Evolutionary conservation across 2,113 vertebrate genomes (phyloP), one percentile per base, ranked within the genome.

Genomic region (Diphyllodes magnificus): DNA sequence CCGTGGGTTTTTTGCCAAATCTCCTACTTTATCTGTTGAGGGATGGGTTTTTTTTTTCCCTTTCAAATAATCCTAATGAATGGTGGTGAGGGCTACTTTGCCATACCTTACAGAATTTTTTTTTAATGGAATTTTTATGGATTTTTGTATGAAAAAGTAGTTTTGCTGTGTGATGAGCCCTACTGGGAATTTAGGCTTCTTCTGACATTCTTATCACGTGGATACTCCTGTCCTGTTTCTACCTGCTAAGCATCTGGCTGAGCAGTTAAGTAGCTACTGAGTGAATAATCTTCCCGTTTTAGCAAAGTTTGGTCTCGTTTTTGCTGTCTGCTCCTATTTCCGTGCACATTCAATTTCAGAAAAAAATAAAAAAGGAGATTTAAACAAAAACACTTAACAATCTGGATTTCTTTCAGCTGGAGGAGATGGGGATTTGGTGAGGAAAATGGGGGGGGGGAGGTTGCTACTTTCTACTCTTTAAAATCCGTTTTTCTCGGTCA

Each of bases 361-460:
- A 19, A 31, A 22, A 49, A 51, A 27, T 7, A 8, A 50, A 56
- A 16, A 21, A 18, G 4, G 18, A 51, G 3, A 27, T 40, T 47
- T 45, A 24, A 7, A 10, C 40, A 61, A 42, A 22, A 25, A 22
- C 13, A 3, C 7, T 5, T 3, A 42, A 8, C 12, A 39, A 7
- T 49, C 47, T 18, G n/a, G 51, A n/a, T 71, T 79, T 16, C 20
- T 63, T 68, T 47, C 7, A 7, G 25, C 11, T 84, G 37, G 25
- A 68, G 30, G 37, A 45, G 31, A 23, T 30, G 15, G 0, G 6
- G 17, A 8, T 50, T 51, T 76, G 11, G 17, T 70, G 31, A 15
- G 20, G n/a, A 3, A 53, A 31, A 33, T 1, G 4, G 9, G 7
- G 16, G 7, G 16, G 13, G 3, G 1, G 3, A 4, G 0, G 4